These are phyloP conservation scores for Microdon myrmicae DNA, from an alignment of 2,888 invertebrate species.

Conservation along the genomic window DNA sequence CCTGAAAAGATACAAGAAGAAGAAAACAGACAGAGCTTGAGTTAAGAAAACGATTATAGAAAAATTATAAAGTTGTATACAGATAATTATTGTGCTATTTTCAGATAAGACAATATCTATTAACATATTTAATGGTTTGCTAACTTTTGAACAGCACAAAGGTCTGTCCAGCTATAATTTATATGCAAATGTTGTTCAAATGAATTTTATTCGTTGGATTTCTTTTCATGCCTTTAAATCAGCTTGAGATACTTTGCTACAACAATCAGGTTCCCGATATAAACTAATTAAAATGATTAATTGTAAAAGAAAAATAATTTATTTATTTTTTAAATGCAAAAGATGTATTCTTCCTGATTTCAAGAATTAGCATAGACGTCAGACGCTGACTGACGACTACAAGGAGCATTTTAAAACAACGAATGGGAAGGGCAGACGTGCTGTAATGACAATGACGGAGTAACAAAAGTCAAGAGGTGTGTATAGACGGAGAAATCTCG, in stretches of 20 bases:
- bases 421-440: too few species aligned
- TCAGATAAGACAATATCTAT: slow-evolving; percentile 25
- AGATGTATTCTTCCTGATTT: too few species aligned
- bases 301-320: slow-evolving; percentile 19
- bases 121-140: slow-evolving; percentile 46
- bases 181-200: slow-evolving; percentile 37
- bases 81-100: slow-evolving; percentile 28
- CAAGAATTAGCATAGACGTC: too few species aligned
- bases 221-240: neutral
- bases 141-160: slow-evolving; percentile 30
- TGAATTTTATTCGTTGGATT: neutral
- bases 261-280: slow-evolving; percentile 34
- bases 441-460: too few species aligned
- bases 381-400: too few species aligned
- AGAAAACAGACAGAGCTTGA: too few species aligned
- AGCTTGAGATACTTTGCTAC: slow-evolving; percentile 30
- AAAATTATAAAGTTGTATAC: slow-evolving; percentile 13
- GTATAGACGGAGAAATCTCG: too few species aligned
- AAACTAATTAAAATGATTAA: slow-evolving; percentile 42
- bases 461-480: too few species aligned
- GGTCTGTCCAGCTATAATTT: slow-evolving; percentile 15
- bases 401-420: too few species aligned
- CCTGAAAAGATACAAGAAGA: slow-evolving; percentile 29
- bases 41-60: too few species aligned
- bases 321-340: slow-evolving; percentile 8